phyloP scores from a whole-genome alignment of 1,140 invertebrate genomes.

The Bombus picipes region DNA sequence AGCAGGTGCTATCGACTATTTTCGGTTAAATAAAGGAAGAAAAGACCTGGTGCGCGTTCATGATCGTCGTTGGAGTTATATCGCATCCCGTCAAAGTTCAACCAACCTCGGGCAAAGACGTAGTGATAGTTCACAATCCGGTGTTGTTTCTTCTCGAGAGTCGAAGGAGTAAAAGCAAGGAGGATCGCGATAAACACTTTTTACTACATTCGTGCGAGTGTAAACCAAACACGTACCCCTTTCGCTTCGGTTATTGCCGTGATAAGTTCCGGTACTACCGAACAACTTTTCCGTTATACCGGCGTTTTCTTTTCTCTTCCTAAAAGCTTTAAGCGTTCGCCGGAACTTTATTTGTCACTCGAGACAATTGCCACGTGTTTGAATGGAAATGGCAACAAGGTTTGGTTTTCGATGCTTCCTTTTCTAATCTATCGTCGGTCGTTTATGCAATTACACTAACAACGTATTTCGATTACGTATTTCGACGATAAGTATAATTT shows the following conservation, averaged over 20 bases:
- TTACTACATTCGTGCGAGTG: background rate
- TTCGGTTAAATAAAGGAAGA: constrained; percentile 38
- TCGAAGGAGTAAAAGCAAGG: background rate
- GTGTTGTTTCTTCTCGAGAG: constrained; percentile 30
- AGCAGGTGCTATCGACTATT: constrained; percentile 41
- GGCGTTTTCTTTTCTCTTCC: background rate
- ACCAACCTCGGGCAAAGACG: too few relatives aligned
- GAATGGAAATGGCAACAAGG: background rate
- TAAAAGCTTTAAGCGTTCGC: background rate
- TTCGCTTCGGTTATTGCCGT: constrained; percentile 4
- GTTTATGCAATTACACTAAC: too few relatives aligned
- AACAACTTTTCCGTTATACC: background rate
- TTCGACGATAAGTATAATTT: too few relatives aligned
- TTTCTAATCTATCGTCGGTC: background rate
- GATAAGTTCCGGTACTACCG: background rate
- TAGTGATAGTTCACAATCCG: background rate
- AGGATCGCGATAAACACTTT: background rate
- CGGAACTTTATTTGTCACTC: background rate
- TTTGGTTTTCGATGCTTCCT: background rate
- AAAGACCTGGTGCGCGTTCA: constrained; percentile 2
- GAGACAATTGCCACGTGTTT: background rate
- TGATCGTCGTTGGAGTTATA: constrained; percentile 21
- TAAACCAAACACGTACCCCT: constrained; percentile 29
- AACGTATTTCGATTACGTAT: too few relatives aligned
- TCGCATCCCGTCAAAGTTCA: constrained; percentile 8